A percentile compares a stretch with the other conserved stretches of the same genome.
Conservation (phyloP, 2,113 vertebrate species). For the Saguinus midas region DNA sequence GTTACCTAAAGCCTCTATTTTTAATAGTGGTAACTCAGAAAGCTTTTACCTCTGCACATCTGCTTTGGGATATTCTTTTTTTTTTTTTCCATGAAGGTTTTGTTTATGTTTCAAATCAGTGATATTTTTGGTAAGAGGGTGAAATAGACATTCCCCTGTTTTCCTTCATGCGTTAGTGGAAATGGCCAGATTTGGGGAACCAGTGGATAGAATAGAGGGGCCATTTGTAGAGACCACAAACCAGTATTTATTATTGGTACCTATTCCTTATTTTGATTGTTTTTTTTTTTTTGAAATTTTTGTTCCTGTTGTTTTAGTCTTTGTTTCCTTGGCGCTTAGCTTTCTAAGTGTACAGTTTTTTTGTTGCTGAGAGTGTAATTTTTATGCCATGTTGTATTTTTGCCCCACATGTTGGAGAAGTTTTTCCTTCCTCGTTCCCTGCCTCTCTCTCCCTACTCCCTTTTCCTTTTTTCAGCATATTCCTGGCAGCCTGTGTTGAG, state of each 20-base stretch:
- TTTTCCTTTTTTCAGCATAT: background rate
- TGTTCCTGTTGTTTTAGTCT: background rate
- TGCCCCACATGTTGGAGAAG: background rate
- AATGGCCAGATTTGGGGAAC: background rate
- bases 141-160: background rate
- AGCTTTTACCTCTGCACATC: background rate
- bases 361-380: background rate
- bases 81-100: background rate
- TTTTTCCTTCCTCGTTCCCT: background rate
- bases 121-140: conserved; percentile 21
- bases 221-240: background rate
- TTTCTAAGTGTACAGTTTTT: background rate
- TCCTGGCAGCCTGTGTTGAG: background rate
- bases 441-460: background rate
- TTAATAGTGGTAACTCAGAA: background rate
- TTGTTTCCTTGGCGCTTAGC: background rate
- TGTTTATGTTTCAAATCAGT: background rate
- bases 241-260: background rate
- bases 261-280: background rate
- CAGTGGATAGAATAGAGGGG: background rate
- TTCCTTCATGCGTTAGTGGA: conserved; percentile 14
- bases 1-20: background rate
- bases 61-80: background rate
- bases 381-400: conserved; percentile 5
- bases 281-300: background rate